Evolutionary conservation across 1,140 invertebrate genomes (phyloP).

Genomic region (Oryctes rhinoceros): DNA sequence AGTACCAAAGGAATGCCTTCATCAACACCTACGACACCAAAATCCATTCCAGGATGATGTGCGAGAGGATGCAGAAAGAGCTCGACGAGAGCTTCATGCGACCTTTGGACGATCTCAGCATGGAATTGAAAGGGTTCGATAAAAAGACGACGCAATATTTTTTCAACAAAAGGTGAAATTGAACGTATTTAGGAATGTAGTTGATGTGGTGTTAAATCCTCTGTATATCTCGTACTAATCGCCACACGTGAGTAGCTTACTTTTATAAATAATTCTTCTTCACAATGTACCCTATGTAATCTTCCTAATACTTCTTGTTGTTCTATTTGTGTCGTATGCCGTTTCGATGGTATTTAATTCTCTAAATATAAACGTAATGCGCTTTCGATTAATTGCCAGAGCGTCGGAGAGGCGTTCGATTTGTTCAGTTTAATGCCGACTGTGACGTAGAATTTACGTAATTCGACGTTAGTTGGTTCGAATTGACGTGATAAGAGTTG

Average conservation of each 20-base stretch:
- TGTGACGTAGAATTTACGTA: background rate
- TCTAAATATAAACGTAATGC: background rate
- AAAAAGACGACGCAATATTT: constrained; percentile 68
- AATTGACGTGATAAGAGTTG: too few relatives aligned
- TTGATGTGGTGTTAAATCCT: too few relatives aligned
- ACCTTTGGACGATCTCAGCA: constrained; percentile 66
- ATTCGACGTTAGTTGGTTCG: background rate
- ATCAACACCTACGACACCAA: constrained; percentile 52
- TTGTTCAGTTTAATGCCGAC: background rate
- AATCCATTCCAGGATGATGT: constrained; percentile 61
- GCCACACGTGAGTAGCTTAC: too few relatives aligned
- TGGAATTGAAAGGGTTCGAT: constrained; percentile 71
- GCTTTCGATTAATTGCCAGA: background rate
- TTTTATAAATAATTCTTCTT: too few relatives aligned
- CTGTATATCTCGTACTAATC: too few relatives aligned
- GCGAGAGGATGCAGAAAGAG: constrained; percentile 58
- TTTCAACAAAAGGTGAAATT: constrained; percentile 70
- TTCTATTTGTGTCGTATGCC: background rate
- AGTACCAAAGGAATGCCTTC: constrained; percentile 50
- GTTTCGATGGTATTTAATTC: background rate
- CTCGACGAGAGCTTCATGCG: constrained; percentile 65
- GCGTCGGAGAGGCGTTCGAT: background rate
- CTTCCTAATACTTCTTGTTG: background rate
- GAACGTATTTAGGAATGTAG: too few relatives aligned
- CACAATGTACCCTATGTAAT: too few relatives aligned